These are phyloP conservation scores for Prochilodus magdalenae DNA, from an alignment of 2,113 vertebrate genomes.

Conservation along the genomic window DNA sequence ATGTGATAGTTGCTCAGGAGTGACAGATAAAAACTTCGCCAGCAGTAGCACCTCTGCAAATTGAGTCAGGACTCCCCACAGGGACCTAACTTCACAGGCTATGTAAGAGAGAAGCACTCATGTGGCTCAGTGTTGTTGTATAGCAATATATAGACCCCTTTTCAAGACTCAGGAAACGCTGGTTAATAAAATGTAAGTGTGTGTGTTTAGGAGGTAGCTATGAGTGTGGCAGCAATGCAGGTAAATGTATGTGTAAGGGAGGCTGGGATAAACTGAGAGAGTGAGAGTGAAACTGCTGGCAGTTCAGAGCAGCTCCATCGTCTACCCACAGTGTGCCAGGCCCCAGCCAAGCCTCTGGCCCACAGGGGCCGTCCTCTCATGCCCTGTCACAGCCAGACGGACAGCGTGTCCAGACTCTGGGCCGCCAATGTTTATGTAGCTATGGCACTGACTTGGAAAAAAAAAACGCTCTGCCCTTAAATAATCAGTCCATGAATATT, in stretches of 20 bases:
- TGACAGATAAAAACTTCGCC: neutral
- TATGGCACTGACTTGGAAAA: constrained; percentile 30
- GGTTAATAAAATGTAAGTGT: neutral
- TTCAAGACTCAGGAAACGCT: neutral
- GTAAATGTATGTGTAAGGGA: neutral
- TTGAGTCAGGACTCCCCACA: neutral
- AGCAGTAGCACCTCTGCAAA: neutral
- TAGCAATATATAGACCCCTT: neutral
- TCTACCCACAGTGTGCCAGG: constrained; percentile 42
- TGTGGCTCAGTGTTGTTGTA: constrained; percentile 1
- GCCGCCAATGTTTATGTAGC: constrained; percentile 52
- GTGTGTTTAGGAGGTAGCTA: constrained; percentile 20
- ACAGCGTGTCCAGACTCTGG: constrained; percentile 58
- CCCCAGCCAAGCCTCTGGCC: constrained; percentile 55
- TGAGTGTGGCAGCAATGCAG: constrained; percentile 39
- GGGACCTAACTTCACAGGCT: neutral
- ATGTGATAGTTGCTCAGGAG: neutral
- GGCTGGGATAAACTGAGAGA: neutral
- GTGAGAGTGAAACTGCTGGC: constrained; percentile 41
- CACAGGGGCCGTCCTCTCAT: constrained; percentile 45
- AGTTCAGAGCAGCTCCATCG: constrained; percentile 54
- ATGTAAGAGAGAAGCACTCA: neutral
- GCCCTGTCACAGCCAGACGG: constrained; percentile 51
- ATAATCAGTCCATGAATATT: constrained; percentile 62
- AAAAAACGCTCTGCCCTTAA: neutral